These are phyloP conservation scores for Leuciscus idus DNA, from an alignment of 2,113 vertebrate genomes.

Conservation along the genomic window DNA sequence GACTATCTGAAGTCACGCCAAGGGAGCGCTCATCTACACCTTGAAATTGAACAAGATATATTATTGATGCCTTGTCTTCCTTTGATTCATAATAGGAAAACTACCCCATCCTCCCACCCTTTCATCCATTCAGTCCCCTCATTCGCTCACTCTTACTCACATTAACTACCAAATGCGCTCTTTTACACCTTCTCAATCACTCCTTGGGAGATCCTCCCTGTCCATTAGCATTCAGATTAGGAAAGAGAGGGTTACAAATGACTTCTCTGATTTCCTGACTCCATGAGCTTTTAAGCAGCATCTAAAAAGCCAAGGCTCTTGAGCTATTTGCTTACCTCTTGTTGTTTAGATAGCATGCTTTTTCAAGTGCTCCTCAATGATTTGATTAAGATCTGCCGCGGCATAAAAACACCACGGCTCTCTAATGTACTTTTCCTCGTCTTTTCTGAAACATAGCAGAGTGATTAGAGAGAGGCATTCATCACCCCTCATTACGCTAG, in stretches of 20 bases:
- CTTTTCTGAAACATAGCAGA: conserved; percentile 53
- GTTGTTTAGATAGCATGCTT: conserved; percentile 66
- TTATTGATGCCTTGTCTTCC: conserved; percentile 68
- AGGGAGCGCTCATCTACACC: conserved; percentile 65
- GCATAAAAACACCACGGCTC: conserved; percentile 56
- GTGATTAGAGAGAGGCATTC: conserved; percentile 60
- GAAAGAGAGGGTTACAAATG: conserved; percentile 56
- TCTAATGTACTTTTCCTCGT: conserved; percentile 62
- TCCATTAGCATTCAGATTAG: conserved; percentile 65
- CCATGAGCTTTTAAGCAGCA: conserved; percentile 56
- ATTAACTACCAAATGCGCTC: conserved; percentile 9
- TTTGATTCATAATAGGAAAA: conserved; percentile 59
- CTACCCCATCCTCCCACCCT: neutral
- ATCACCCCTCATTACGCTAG: conserved; percentile 68
- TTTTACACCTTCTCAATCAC: conserved; percentile 29
- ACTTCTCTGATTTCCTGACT: conserved; percentile 64
- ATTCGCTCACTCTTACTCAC: conserved; percentile 12
- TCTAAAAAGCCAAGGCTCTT: conserved; percentile 47
- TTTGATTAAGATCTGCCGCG: conserved; percentile 61
- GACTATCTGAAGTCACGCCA: conserved; percentile 55
- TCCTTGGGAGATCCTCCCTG: conserved; percentile 46
- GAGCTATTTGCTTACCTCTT: conserved; percentile 66
- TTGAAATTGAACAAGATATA: conserved; percentile 58
- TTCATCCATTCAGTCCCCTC: conserved; percentile 34
- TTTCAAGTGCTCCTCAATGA: conserved; percentile 66